These are phyloP conservation scores for Escarpia spicata DNA, from an alignment of 2,888 invertebrate species.

Conservation along the genomic window DNA sequence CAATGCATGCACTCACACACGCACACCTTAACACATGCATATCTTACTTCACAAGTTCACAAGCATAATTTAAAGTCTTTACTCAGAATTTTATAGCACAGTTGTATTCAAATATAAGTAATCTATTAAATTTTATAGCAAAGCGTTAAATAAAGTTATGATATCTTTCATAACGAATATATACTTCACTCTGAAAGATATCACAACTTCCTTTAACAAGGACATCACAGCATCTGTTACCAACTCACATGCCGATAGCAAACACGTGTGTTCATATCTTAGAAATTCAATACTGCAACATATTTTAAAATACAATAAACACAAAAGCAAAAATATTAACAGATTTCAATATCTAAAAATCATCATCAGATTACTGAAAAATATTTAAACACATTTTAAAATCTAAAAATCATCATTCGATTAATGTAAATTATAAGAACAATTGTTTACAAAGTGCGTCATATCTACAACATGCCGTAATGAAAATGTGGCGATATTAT, in stretches of 20 bases:
- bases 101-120: background rate
- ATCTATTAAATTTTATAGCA: background rate
- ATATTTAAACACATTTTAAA: background rate
- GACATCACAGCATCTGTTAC: background rate
- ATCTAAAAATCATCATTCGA: background rate
- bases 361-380: constrained; percentile 1
- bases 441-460: background rate
- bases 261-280: background rate
- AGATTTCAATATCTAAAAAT: constrained; percentile 14
- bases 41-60: background rate
- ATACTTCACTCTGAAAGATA: background rate
- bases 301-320: constrained; percentile 16
- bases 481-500: background rate
- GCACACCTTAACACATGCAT: background rate
- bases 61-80: background rate
- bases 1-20: background rate
- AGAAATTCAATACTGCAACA: background rate
- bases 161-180: background rate
- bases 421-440: constrained; percentile 14
- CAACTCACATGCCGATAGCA: background rate
- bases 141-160: background rate
- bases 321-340: background rate
- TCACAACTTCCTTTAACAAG: background rate
- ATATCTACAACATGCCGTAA: constrained; percentile 17
- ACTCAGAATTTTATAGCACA: background rate